Conservation (phyloP, 2,797 vertebrate genomes). For the Apodemus agrarius region DNA sequence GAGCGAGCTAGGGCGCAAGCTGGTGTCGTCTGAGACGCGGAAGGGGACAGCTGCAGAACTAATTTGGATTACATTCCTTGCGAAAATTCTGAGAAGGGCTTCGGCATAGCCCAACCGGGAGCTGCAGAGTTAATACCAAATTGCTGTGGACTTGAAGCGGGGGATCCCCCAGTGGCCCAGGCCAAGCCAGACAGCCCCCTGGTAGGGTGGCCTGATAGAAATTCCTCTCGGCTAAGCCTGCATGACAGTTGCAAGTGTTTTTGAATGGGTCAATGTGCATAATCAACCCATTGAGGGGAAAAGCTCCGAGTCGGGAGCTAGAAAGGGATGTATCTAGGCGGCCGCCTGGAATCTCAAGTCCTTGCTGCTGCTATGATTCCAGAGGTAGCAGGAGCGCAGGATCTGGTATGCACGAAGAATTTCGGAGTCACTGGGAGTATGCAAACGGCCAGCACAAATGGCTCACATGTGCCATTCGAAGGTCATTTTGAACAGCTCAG, state of each 20-base stretch:
- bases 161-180: slow-evolving; percentile 51
- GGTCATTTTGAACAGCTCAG: slow-evolving; percentile 67
- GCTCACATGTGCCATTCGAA: slow-evolving; percentile 60
- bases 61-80: slow-evolving; percentile 78
- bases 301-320: slow-evolving; percentile 3
- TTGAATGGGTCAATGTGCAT: slow-evolving; percentile 78
- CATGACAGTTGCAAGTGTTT: slow-evolving; percentile 74
- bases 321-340: slow-evolving; percentile 65
- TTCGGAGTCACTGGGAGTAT: slow-evolving; percentile 57
- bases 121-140: slow-evolving; percentile 60
- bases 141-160: slow-evolving; percentile 51
- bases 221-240: slow-evolving; percentile 74
- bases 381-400: slow-evolving; percentile 58
- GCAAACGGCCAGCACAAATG: slow-evolving; percentile 43
- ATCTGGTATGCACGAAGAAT: slow-evolving; percentile 65
- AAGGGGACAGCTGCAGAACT: slow-evolving; percentile 78
- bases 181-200: slow-evolving; percentile 69
- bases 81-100: slow-evolving; percentile 78
- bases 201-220: slow-evolving; percentile 69
- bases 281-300: slow-evolving; percentile 72
- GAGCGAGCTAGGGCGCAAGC: slow-evolving; percentile 44
- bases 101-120: slow-evolving; percentile 60
- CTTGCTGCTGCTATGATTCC: slow-evolving; percentile 23
- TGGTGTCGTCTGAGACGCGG: slow-evolving; percentile 60
- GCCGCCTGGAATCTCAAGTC: slow-evolving; percentile 67